Conservation (phyloP, 2,797 vertebrate genomes). For the Buphagus erythrorhynchus region DNA sequence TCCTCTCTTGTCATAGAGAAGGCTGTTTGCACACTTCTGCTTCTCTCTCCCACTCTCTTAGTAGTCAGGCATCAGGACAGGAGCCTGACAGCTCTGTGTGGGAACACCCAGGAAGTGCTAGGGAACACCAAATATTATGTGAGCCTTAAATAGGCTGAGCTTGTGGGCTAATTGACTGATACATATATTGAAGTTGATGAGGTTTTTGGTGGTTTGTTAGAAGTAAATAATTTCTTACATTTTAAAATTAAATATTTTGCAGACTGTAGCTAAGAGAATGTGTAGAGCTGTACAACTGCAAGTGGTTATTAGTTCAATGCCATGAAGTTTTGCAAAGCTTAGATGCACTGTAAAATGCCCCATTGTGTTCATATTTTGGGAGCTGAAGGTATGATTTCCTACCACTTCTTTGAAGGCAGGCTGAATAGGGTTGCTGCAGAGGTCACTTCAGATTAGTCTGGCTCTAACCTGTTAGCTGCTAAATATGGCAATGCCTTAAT, state of each 20-base stretch:
- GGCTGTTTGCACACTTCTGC: neutral
- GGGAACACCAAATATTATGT: neutral
- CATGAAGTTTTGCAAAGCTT: neutral
- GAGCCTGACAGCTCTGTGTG: neutral
- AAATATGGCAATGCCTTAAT: neutral
- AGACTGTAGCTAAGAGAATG: neutral
- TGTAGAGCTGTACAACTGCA: neutral
- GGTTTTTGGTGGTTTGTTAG: neutral
- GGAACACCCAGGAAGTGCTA: neutral
- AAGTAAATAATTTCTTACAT: neutral
- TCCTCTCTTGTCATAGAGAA: neutral
- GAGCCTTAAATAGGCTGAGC: neutral
- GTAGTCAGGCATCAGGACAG: neutral
- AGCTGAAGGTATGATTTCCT: neutral
- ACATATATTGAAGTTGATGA: neutral
- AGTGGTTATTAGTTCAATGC: neutral
- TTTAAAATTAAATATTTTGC: neutral
- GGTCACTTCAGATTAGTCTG: neutral
- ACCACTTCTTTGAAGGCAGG: neutral
- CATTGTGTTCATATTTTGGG: neutral
- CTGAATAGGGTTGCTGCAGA: neutral
- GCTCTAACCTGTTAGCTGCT: neutral
- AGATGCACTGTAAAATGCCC: neutral
- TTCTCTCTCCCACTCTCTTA: neutral
- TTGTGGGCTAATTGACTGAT: neutral